Evolutionary conservation across 2,888 invertebrate genomes (phyloP), one percentile per base, ranked within the genome.

Genomic region (Diadegma fenestrale): DNA sequence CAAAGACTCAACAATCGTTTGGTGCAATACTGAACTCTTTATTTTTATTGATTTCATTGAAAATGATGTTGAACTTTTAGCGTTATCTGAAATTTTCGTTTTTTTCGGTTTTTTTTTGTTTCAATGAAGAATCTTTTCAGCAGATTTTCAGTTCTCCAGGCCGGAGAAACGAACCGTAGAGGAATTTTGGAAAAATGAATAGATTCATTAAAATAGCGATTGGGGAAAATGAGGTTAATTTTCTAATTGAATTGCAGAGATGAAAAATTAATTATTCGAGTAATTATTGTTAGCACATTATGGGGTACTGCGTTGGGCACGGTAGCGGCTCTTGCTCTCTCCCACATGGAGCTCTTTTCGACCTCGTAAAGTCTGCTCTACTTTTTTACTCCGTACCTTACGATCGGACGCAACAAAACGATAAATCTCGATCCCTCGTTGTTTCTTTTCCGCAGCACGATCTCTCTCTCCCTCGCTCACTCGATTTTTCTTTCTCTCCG

Each of bases 311-410:
- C 69, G 71, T 81, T 78, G 75, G 78, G 58, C 78, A 81, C 78
- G 81, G 63, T 51, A 22, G 66, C 63, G 54, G 78, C 73, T 82
- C 61, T 76, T 77, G 77, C 77, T 80, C 80, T 83, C 58, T 45
- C 37, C 17, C 64, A 66, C 64, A 66, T 66, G 37, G 26, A 68
- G 54, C 54, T 68, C 61, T 71, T 61, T 63, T 63, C 79, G 84
- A 69, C 80, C 80, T 76, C 80, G 76, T 80, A 76, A 84, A 80
- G 54, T 80, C 71, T 76, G 84, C 63, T 76, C 80, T 33, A 80
- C 83, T 76, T 84, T 37, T 79, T 48, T 22, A 10, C 12, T 45
- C 19, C n/a, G 69, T 45, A 63, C 51, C 41, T 71, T 51, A 45
- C 19, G 26, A 69, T 63, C 58, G 69, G n/a, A 83, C 45, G 69